Base-by-base conservation (phyloP, 2,113 vertebrate genomes). In the Ornithorhynchus anatinus region DNA sequence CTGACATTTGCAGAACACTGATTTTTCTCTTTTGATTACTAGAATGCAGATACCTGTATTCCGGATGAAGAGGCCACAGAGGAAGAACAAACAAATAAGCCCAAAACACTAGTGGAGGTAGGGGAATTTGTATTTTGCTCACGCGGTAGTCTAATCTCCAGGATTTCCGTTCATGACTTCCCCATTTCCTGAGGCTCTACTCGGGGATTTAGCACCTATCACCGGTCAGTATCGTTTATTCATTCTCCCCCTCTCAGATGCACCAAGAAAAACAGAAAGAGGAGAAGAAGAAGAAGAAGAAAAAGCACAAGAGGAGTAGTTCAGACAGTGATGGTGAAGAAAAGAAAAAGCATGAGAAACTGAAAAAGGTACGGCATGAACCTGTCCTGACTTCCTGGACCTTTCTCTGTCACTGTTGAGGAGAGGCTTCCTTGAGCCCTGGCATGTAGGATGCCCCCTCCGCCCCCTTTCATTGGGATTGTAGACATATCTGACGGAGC, bases 201-300 rank as follows among this genome's bases (percentile, higher is more conserved):
- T 17, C 19, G 9, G 35, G 10, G 10, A 32, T 52, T 52, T 52
- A 5, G 2, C 63, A n/a, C n/a, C n/a, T n/a, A 9, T 29, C 25
- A 50, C 16, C 31, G 25, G 47, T 10, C 47, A 27, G n/a, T 17
- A 17, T 15, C 50, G 53, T 29, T 53, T 27, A 57, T 75, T 75
- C n/a, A n/a, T 59, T 80, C 74, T 59, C 12, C 47, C 23, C 20
- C 14, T 80, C 53, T 39, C 78, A 99, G 97, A 93, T 99, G 71
- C 98, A 99, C 75, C 95, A 95, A 70, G 96, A 98, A 72, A 99
- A 99, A 84, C 92, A 96, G 81, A 96, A 95, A 66, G 92, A 94
- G 8, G 92, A 95, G 42, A 95, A 95, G 63, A 96, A 96, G 92
- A 98, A 97, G 89, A 98, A 96, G 61, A 97, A 96, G 91, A 97